Base-by-base conservation (phyloP, 2,113 vertebrate genomes). In the Hydrochoerus hydrochaeris region DNA sequence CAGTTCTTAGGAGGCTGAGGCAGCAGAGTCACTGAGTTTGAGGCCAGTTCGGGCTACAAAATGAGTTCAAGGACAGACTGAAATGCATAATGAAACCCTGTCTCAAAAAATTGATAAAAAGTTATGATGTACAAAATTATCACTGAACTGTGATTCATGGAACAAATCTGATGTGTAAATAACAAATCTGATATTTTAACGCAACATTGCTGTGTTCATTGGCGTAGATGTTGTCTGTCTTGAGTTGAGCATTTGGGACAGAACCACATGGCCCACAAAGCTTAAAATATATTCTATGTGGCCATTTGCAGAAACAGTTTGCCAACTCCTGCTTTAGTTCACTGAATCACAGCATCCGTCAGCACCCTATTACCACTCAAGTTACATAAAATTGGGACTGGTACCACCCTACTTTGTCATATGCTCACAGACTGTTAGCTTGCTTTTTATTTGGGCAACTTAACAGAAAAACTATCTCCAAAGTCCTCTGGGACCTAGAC, bases 281-380 rank as follows among this genome's bases (percentile, higher is more conserved):
- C 12, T 82, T 32, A 52, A 80, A 84, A 90, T 67, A 30, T 58
- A 35, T 96, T 30, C 69, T 24, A 22, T 26, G n/a, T 93, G 63
- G 8, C 19, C 19, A 77, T 94, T 93, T 81, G n/a, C 24, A 84
- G 44, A 71, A 71, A 80, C 82, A 6, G 35, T 46, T 95, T 80
- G n/a, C 62, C 38, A 73, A 5, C 8, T 5, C 6, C 60, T 91
- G 52, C 57, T 63, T 81, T 80, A 46, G 19, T 60, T 28, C 90
- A 38, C 7, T 24, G 80, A 85, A 5, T 67, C 52, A 41, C 17
- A 35, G 30, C 4, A 13, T 0, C 13, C 3, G 10, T 0, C 10
- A 26, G 16, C 30, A 3, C 19, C 22, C 1, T 32, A 0, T 49
- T 49, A 4, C 30, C 80, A 38, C 2, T 0, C 11, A 13, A 3